Evolutionary conservation across 2,113 vertebrate species (phyloP).

Genomic region (Trochalopteron elliotii): DNA sequence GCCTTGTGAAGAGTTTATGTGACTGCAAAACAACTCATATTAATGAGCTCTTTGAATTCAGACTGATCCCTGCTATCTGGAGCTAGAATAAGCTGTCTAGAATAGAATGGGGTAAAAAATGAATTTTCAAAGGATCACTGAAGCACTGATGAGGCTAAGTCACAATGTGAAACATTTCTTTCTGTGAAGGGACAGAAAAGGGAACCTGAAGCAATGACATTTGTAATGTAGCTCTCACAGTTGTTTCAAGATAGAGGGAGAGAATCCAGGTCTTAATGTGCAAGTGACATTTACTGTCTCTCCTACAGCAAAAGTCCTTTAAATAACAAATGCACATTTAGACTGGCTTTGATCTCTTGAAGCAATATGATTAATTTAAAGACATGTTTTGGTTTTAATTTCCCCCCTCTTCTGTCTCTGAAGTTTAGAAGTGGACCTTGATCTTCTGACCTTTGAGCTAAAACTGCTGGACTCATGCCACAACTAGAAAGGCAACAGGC

Average conservation of each 20-base stretch:
- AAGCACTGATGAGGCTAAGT: not conserved
- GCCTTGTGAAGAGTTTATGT: not conserved
- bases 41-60: not conserved
- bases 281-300: not conserved
- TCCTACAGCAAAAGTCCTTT: not conserved
- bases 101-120: not conserved
- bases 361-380: not conserved
- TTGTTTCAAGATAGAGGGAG: not conserved
- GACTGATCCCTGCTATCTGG: not conserved
- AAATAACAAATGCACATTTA: not conserved
- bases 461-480: no score
- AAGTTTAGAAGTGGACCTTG: not conserved
- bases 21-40: not conserved
- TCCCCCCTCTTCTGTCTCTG: not conserved
- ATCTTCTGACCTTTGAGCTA: no score
- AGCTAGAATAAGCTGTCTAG: not conserved
- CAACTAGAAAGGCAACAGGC: no score
- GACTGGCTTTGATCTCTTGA: not conserved
- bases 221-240: not conserved
- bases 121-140: not conserved
- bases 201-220: not conserved
- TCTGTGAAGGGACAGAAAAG: not conserved
- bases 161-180: not conserved
- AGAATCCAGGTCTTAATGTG: not conserved
- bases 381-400: not conserved